Evolutionary conservation across 2,888 invertebrate species (phyloP).

Genomic region (Leptinotarsa juncta): DNA sequence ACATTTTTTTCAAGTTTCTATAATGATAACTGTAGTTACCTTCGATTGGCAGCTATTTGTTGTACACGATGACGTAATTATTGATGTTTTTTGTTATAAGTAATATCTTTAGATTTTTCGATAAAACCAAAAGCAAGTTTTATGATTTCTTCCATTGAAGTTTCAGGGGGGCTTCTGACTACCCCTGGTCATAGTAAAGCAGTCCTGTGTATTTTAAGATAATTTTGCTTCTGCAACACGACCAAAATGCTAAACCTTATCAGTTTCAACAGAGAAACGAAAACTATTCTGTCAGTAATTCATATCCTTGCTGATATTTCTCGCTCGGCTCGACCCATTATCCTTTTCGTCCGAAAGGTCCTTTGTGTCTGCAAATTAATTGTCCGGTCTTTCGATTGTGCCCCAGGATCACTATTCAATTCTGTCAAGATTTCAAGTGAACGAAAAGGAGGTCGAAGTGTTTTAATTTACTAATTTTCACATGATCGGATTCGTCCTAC

Average conservation of each 20-base stretch:
- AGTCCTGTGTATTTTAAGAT: no score
- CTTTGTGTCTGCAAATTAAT: slow-evolving; percentile 27
- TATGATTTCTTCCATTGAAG: no score
- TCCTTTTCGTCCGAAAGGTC: slow-evolving; percentile 17
- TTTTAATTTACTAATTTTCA: slow-evolving; percentile 18
- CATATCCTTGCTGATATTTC: slow-evolving; percentile 25
- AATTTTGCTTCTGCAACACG: no score
- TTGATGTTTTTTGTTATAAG: no score
- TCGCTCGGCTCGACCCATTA: slow-evolving; percentile 18
- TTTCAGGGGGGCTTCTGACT: no score
- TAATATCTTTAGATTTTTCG: no score
- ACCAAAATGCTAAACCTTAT: not conserved
- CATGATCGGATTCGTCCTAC: not conserved
- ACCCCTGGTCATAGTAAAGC: no score
- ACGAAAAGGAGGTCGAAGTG: slow-evolving; percentile 20
- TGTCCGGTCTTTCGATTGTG: slow-evolving; percentile 17
- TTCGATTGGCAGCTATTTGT: no score
- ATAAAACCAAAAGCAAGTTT: no score
- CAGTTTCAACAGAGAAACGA: not conserved
- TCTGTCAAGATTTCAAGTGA: slow-evolving; percentile 11
- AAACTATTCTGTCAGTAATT: not conserved
- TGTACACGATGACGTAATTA: no score
- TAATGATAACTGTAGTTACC: no score
- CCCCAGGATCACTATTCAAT: slow-evolving; percentile 3
- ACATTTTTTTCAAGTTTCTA: no score